Base-by-base conservation (phyloP, 2,113 vertebrate genomes). In the Lagopus muta region DNA sequence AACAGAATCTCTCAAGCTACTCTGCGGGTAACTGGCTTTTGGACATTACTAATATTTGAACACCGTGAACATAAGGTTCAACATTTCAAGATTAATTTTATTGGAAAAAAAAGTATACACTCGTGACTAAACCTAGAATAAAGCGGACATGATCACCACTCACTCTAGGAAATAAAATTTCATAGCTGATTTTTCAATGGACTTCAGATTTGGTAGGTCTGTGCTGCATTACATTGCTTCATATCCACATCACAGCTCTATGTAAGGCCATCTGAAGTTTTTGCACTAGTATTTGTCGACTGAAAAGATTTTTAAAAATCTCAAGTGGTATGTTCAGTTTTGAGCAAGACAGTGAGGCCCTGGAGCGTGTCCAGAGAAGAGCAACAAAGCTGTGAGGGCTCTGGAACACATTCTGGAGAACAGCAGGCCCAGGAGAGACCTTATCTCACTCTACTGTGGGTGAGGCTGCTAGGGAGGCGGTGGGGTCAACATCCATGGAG, bases 61-160 rank as follows among this genome's bases (percentile, higher is more conserved):
- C 16, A 38, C 0, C 62, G 28, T 0, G 0, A 72, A 45, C 4
- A 21, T 16, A 67, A 45, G 0, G 1, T 14, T 73, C 21, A 27
- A 7, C 21, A n/a, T 82, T 27, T 57, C 34, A 57, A 91, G 8
- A 55, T 10, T 27, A 66, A 69, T n/a, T 32, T 55, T 50, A 60
- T 7, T 28, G 70, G 27, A 2, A 1, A 73, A 66, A 30, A 34
- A 65, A 48, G 19, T 9, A 24, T 13, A 47, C 3, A 76, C 8
- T 82, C 21, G 7, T 54, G 27, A 66, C 18, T 58, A 74, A 86
- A 70, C 10, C 1, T 38, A 80, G 27, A 80, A 62, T 36, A 65
- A 73, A 55, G 24, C 17, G 16, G 11, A 45, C 50, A 27, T 4
- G 3, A 75, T 28, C 42, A 64, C 20, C 62, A 16, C 22, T 76